These are phyloP conservation scores for Aldrovandia affinis DNA, from an alignment of 2,797 vertebrate genomes.

Conservation along the genomic window DNA sequence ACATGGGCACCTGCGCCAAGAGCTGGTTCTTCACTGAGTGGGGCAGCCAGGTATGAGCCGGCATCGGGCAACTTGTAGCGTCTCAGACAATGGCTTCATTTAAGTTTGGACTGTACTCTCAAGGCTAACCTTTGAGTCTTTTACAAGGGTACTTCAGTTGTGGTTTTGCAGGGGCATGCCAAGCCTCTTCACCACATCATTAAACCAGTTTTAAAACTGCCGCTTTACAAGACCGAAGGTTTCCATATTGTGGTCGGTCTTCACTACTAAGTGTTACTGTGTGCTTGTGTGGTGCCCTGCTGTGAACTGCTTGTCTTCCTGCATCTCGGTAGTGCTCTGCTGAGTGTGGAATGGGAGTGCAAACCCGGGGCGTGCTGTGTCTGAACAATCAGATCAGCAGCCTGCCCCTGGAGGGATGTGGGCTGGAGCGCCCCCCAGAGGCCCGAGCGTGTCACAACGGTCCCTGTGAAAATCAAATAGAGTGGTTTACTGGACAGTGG, in stretches of 20 bases:
- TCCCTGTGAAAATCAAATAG: slow-evolving; percentile 83
- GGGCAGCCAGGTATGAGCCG: slow-evolving; percentile 79
- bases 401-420: slow-evolving; percentile 89
- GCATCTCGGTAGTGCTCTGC: slow-evolving; percentile 71
- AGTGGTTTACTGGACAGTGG: slow-evolving; percentile 95
- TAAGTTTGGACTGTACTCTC: not conserved
- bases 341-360: slow-evolving; percentile 81
- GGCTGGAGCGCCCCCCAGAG: slow-evolving; percentile 79
- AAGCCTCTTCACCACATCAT: not conserved
- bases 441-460: slow-evolving; percentile 83
- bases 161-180: not conserved
- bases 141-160: not conserved
- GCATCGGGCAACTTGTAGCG: not conserved
- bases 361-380: slow-evolving; percentile 83
- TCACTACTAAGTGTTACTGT: not conserved
- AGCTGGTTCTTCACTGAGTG: slow-evolving; percentile 98
- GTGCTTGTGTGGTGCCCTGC: not conserved
- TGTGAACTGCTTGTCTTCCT: not conserved
- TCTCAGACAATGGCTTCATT: not conserved
- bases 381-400: slow-evolving; percentile 88
- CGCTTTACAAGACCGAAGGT: not conserved
- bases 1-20: slow-evolving; percentile 92
- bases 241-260: not conserved
- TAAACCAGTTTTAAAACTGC: not conserved
- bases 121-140: not conserved